phyloP scores from a whole-genome alignment of 2,888 invertebrate genomes.

The Schizotus pectinicornis region DNA sequence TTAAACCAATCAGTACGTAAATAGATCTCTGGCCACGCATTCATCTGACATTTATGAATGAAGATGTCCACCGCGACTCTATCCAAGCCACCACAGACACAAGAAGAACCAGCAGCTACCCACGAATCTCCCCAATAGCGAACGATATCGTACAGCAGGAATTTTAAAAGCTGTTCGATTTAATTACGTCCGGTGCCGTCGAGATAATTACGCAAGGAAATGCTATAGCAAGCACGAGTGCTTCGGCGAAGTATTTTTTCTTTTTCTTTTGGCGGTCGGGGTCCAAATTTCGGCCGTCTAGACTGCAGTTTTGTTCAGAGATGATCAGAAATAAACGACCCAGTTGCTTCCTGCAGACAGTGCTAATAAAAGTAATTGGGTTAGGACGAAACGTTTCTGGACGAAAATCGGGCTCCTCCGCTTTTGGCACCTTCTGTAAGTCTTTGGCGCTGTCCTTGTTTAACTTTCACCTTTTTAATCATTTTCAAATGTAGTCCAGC shows the following conservation, averaged over 20 bases:
- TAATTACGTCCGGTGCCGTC: conserved; percentile 12
- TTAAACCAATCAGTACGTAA: conserved; percentile 31
- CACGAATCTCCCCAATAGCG: background rate
- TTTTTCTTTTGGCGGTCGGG: too few species aligned
- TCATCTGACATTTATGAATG: conserved; percentile 36
- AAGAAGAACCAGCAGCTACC: background rate
- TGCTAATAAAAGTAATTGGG: too few species aligned
- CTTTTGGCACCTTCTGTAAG: background rate
- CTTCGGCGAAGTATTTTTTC: background rate
- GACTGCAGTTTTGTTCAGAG: too few species aligned
- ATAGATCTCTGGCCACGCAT: conserved; percentile 31
- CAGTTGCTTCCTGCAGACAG: too few species aligned
- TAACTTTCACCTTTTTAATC: conserved; percentile 12
- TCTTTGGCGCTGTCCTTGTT: background rate
- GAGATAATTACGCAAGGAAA: conserved; percentile 1
- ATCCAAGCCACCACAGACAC: conserved; percentile 2
- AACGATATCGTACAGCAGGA: background rate
- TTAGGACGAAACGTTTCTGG: too few species aligned
- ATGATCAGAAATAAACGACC: too few species aligned
- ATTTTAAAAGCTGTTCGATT: conserved; percentile 7
- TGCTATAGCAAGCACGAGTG: background rate
- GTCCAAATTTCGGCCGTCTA: too few species aligned
- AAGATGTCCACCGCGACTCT: conserved; percentile 22
- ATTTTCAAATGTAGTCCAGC: conserved; percentile 4
- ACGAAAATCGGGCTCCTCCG: too few species aligned